Conservation (phyloP, 2,888 invertebrate species). For the Orthosia cruda region DNA sequence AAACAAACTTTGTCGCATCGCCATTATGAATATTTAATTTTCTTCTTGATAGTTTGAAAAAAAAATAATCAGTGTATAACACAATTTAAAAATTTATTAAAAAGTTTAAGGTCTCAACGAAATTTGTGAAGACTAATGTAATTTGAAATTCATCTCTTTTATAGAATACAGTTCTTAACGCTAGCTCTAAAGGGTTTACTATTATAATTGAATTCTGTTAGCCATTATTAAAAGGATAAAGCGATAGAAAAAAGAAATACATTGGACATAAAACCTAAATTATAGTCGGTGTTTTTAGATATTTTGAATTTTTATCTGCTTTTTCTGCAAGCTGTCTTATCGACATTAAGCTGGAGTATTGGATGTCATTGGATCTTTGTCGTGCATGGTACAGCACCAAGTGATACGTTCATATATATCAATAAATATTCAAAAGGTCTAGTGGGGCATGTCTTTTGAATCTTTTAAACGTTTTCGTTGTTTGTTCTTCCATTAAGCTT, state of each 20-base stretch:
- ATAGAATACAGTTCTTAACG: constrained; percentile 5
- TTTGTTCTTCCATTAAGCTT: too few relatives aligned
- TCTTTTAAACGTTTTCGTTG: too few relatives aligned
- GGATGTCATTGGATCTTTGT: too few relatives aligned
- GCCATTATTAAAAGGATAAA: not conserved
- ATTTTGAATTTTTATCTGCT: too few relatives aligned
- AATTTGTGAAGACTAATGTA: constrained; percentile 13
- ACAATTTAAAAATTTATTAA: constrained; percentile 44
- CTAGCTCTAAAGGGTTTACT: not conserved
- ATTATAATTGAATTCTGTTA: constrained; percentile 13
- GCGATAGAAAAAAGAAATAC: not conserved
- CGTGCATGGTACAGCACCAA: too few relatives aligned
- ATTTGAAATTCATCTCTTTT: constrained; percentile 46
- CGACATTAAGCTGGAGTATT: too few relatives aligned
- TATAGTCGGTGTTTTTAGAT: too few relatives aligned
- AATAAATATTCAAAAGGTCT: too few relatives aligned
- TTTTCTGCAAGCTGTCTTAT: too few relatives aligned
- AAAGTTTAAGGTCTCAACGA: constrained; percentile 17
- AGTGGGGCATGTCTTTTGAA: too few relatives aligned
- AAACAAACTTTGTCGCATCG: not conserved
- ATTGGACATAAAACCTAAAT: too few relatives aligned
- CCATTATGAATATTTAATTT: constrained; percentile 10
- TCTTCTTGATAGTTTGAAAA: constrained; percentile 6
- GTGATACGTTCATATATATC: too few relatives aligned
- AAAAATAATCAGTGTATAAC: constrained; percentile 25